Evolutionary conservation across 2,113 vertebrate species (phyloP), one percentile per base, ranked within the genome.

Genomic region (Silurus asotus): DNA sequence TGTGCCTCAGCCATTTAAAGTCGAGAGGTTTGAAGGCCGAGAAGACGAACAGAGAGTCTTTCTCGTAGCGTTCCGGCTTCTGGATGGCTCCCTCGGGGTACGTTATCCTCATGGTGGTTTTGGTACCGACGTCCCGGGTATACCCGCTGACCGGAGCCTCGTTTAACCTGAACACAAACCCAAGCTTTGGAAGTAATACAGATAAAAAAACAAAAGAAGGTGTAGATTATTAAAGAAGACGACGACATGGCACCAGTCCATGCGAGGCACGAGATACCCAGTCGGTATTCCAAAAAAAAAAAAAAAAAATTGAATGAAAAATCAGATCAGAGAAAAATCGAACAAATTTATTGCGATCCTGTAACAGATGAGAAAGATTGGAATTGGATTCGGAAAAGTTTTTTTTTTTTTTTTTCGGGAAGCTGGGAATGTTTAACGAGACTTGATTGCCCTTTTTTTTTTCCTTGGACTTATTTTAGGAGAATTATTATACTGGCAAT

Each of bases 31-130:
- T 99, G 93, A 99, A 99, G 88, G 97, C 98, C 0, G 96, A 97
- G 79, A 99, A 96, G 88, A 99, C 98, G 91, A 99, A 99, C 80
- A 99, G 95, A 0, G 98, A 99, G 87, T 98, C 95, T 11, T 95
- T 96, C 87, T 99, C 98, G 0, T 99, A 99, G 23, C 94, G 95
- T 87, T 98, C 96, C 0, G 96, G 94, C 76, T 96, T 97, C 93
- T 99, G 97, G 93, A 99, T 96, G 65, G 98, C 97, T 58, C 98
- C 98, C 94, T 99, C 98, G 0, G 98, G 98, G 90, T 99, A 99
- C 0, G 98, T 99, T 89, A 99, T 99, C 90, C 98, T 96, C 83
- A 99, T 85, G 14, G 98, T 99, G 80, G 98, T 99, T 94, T 98
- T 99, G 93, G 95, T 95, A 89, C 98, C 98, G 61, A 99, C 98